Base-by-base conservation (phyloP, 1,140 invertebrate species). In the Solenopsis fugax region DNA sequence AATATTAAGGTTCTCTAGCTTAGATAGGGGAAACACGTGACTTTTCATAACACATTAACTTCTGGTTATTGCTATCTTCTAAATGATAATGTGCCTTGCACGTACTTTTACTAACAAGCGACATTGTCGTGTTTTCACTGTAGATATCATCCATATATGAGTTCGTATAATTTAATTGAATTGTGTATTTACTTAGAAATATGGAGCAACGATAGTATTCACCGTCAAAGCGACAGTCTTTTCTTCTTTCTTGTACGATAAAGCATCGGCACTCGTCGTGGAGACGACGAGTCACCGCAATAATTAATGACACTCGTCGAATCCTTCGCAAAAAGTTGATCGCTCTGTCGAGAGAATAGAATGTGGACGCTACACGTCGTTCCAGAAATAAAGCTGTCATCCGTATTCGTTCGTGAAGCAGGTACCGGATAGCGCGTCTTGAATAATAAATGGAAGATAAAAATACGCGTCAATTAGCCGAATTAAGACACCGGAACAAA, bases 321-420 rank as follows among this genome's bases (percentile, higher is more conserved):
- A 73, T 56, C 65, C 34, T 56, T 24, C 48, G 75, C 67, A 92
- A 93, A 93, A 92, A 91, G 87, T 85, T 85, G 89, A 87, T 88
- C 86, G 84, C 60, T 80, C 69, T 73, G 82, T 60, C 85, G 65
- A 77, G 65, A 77, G 82, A 71, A 85, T 76, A 77, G 89, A 87
- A 84, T 92, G 89, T 88, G 87, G 73, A 88, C 75, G 67, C 71
- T 82, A 50, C 77, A 75, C 24, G 34, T 76, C 58, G 77, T 85
- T 62, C 90, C 84, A 85, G 85, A 91, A 91, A 90, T 89, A 90
- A 92, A 92, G 88, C 75, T 81, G 73, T 85, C 69, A 76, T 67
- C 7, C 37, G 21, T 48, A 34, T 21, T 52, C 69, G 69, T 48
- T 37, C 45, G 29, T 29, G 9, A 62, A 78, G 21, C 21, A 56